Evolutionary conservation across 1,140 invertebrate genomes (phyloP), one percentile per base, ranked within the genome.

Genomic region (Mercenaria mercenaria): DNA sequence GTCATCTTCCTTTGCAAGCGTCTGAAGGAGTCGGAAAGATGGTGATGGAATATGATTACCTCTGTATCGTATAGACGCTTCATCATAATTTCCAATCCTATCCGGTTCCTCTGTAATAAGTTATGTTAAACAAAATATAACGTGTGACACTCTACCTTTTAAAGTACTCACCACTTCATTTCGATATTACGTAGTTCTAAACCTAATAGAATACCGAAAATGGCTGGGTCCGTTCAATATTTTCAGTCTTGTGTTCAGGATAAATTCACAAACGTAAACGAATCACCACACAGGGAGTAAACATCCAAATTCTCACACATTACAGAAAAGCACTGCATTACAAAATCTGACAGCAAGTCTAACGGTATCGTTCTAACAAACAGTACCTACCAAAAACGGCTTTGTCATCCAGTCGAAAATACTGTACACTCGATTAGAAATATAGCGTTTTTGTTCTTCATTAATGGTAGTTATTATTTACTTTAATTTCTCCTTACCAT

Each of bases 31-130:
- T 95, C 97, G 97, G 95, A 98, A 98, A 29, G 98, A 98, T 94
- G 98, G 97, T 89, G 98, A 98, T 67, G 98, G 98, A 95, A 98
- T 98, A 91, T 97, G 97, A 93, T 97, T 97, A 86, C 98, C 98
- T 85, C 97, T 98, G 94, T 98, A 98, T 93, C 95, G 89, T 39
- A 95, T 95, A 1, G 94, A 95, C 6, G 94, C 91, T 85, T 95
- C 93, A 61, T 95, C 93, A 77, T 95, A 95, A 67, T 94, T 93
- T 23, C 94, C 95, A 39, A 95, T 90, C 34, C 87, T 47, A 13
- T 91, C 67, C 10, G 90, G 89, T 67, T 93, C 85, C 77, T 95
- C 93, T 93, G 92, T 32, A 90, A 91, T 82, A 74, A 26, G 77
- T 72, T 64, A 8, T 47, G 6, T 47, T n/a, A n/a, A n/a, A n/a